Evolutionary conservation across 2,113 vertebrate species (phyloP).

Genomic region (Gobio gobio): DNA sequence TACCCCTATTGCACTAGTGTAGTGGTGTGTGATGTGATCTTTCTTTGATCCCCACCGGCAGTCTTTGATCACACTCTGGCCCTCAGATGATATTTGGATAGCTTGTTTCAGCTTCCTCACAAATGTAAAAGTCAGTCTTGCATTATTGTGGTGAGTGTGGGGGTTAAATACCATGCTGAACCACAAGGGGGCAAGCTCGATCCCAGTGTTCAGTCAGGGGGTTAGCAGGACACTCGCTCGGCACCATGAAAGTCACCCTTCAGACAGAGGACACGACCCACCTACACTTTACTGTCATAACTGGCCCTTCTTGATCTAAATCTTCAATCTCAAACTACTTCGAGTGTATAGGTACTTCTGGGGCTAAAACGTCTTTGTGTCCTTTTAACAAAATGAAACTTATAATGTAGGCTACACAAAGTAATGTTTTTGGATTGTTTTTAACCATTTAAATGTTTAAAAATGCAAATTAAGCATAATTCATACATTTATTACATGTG

Average conservation of each 20-base stretch:
- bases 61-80: background rate
- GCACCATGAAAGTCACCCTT: constrained; percentile 38
- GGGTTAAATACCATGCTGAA: constrained; percentile 51
- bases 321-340: background rate
- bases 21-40: background rate
- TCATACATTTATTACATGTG: background rate
- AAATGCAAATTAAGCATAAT: background rate
- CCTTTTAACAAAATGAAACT: background rate
- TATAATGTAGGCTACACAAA: too few species aligned
- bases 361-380: background rate
- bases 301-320: too few species aligned
- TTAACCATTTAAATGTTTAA: background rate
- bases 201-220: constrained; percentile 15
- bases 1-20: background rate
- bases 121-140: constrained; percentile 7
- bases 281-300: background rate
- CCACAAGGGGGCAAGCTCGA: constrained; percentile 66
- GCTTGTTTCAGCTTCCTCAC: background rate
- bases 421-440: background rate
- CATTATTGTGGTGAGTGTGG: constrained; percentile 24
- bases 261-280: constrained; percentile 17
- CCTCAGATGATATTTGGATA: background rate
- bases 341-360: background rate
- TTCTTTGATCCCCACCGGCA: background rate
- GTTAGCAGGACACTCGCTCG: constrained; percentile 36